Base-by-base conservation (phyloP, 2,888 invertebrate species). In the Troides oblongomaculatus region DNA sequence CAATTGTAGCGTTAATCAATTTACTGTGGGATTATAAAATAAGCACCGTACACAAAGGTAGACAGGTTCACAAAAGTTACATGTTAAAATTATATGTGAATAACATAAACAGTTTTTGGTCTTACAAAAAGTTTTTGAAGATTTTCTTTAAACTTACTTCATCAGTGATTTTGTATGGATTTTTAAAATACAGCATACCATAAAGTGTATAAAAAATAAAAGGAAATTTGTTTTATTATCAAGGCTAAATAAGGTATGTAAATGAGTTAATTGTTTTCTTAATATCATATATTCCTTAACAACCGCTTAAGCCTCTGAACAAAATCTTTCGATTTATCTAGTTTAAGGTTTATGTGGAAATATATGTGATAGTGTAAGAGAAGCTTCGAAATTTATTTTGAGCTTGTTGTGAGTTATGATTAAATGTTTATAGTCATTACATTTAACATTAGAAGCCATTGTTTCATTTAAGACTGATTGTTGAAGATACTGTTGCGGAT, bases 391-490 rank as follows among this genome's bases (percentile, higher is more conserved):
- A 58, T 58, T 58, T 58, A 23, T 58, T 58, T 53, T n/a, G 53
- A n/a, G 18, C 18, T 58, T 58, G 23, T 57, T 57, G 57, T 21
- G 74, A 76, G 75, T 14, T 25, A 63, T 30, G 10, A 5, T 53
- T 63, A 17, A 6, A 30, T 57, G 30, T 63, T 30, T 36, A 21
- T 64, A 58, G 43, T 57, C 21, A 50, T 36, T 66, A 53, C n/a
- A 62, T 65, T 66, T 23, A 56, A 69, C 25, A 58, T 70, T 71
- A 74, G 74, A 77, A 75, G 75, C 77, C 76, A 79, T 78, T 84
- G 77, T 81, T 84, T 85, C 74, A 83, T 86, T 85, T 85, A 89
- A 90, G 90, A 90, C 90, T 90, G 90, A 90, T 85, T 80, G 82
- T 82, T 78, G 80, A 75, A 75, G 79, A 81, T 81, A 79, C 77